phyloP scores from a whole-genome alignment of 2,113 vertebrate species.

The Phalacrocorax brasilianus region DNA sequence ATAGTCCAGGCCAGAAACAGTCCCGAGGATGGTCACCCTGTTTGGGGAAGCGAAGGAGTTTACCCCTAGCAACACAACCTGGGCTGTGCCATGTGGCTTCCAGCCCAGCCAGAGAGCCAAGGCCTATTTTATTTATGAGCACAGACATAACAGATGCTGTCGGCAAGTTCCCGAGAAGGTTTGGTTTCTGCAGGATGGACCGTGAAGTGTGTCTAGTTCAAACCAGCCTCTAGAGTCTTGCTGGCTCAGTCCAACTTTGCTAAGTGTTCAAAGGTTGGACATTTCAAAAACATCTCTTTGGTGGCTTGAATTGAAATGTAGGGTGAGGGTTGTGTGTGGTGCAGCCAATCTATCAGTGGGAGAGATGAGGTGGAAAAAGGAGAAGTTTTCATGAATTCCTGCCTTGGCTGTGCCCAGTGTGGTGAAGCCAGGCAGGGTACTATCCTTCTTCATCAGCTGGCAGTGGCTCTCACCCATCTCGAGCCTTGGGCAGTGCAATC shows the following conservation, averaged over 20 bases:
- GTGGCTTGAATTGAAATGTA: neutral
- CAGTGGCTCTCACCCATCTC: accelerated
- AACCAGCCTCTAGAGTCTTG: neutral
- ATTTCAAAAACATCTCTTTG: neutral
- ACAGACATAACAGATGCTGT: neutral
- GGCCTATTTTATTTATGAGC: neutral
- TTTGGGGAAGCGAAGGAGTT: neutral
- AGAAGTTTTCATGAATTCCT: neutral
- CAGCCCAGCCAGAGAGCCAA: neutral
- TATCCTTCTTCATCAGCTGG: accelerated
- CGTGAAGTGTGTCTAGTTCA: neutral
- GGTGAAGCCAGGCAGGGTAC: neutral
- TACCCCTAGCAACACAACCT: neutral
- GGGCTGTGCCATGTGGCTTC: neutral
- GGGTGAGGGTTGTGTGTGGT: neutral
- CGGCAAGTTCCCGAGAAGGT: accelerated
- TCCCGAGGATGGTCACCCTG: neutral
- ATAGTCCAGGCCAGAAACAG: neutral
- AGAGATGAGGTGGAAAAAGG: neutral
- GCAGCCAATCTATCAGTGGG: neutral
- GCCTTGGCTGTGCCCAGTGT: accelerated
- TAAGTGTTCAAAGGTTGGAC: neutral
- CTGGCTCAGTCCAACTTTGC: neutral
- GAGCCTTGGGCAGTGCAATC: neutral
- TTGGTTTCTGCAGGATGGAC: neutral